These are phyloP conservation scores for Geococcyx californianus DNA, from an alignment of 2,113 vertebrate species.

Conservation along the genomic window DNA sequence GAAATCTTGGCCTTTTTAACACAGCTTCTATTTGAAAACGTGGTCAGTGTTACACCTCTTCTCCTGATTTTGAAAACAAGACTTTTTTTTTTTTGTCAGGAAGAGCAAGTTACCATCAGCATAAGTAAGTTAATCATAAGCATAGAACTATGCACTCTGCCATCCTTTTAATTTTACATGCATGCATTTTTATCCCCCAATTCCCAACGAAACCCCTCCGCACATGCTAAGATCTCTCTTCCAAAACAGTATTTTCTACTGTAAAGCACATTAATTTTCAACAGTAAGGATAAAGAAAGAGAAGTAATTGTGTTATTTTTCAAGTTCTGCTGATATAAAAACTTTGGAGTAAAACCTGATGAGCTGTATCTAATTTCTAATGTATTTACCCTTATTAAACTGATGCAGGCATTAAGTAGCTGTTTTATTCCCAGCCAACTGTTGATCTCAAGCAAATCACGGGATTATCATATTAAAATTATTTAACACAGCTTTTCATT, in stretches of 20 bases:
- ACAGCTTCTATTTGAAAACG: neutral
- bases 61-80: neutral
- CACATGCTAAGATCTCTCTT: neutral
- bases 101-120: neutral
- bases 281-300: neutral
- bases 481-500: neutral
- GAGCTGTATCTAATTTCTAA: neutral
- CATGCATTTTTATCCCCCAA: neutral
- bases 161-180: neutral
- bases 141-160: neutral
- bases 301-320: neutral
- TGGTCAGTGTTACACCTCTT: neutral
- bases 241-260: neutral
- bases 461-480: neutral
- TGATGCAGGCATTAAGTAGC: neutral
- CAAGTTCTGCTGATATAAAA: neutral
- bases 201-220: neutral
- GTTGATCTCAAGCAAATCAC: neutral
- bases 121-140: neutral
- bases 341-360: neutral
- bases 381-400: neutral
- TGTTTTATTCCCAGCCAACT: neutral
- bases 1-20: neutral
- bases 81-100: too few relatives aligned
- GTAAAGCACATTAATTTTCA: neutral